Evolutionary conservation across 2,113 vertebrate species (phyloP).

Genomic region (Lophura nycthemera): DNA sequence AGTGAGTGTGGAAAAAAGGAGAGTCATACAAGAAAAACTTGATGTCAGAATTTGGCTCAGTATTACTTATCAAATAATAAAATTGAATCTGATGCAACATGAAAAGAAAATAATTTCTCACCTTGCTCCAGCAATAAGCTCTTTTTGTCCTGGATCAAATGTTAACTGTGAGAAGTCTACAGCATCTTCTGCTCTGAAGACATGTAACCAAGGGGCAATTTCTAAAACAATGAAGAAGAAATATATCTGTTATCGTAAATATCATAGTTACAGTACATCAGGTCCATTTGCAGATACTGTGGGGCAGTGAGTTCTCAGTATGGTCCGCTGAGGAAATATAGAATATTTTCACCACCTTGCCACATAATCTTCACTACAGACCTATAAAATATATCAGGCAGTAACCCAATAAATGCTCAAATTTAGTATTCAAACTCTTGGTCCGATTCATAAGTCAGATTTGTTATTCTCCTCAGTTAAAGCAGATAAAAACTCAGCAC

Average conservation of each 20-base stretch:
- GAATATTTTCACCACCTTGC: neutral
- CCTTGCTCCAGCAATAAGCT: conserved; percentile 97
- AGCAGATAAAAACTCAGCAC: neutral
- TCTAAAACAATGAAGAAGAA: conserved; percentile 82
- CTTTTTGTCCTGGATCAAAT: conserved; percentile 95
- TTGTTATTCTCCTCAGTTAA: neutral
- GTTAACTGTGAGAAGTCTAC: conserved; percentile 97
- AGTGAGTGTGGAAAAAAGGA: neutral
- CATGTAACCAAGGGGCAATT: conserved; percentile 92
- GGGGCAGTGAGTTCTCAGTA: neutral
- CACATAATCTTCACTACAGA: neutral
- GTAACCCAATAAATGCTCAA: neutral
- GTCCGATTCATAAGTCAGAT: conserved; percentile 12
- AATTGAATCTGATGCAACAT: neutral
- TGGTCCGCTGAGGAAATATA: neutral
- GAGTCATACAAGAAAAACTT: neutral
- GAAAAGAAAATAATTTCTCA: conserved; percentile 74
- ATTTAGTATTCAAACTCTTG: neutral
- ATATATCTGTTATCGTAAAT: conserved; percentile 22
- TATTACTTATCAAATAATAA: neutral
- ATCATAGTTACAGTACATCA: neutral
- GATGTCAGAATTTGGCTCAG: neutral
- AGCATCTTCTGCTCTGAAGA: conserved; percentile 91
- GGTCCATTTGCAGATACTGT: neutral
- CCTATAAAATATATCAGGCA: neutral